Evolutionary conservation across 2,797 vertebrate species (phyloP), one percentile per base, ranked within the genome.

Genomic region (Cottoperca gobio): DNA sequence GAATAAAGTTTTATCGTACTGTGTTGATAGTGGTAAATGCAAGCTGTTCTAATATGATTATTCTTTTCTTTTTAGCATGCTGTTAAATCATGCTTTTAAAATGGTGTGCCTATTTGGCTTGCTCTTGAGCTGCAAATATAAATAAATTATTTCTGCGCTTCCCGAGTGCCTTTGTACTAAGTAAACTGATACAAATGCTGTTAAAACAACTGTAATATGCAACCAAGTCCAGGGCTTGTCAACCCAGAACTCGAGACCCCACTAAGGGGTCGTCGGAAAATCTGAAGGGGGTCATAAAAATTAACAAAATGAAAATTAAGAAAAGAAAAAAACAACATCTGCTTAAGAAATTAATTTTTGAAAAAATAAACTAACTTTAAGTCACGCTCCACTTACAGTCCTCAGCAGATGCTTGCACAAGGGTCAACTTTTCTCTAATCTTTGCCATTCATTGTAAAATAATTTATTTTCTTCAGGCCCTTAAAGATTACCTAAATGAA

Each of bases 1-100:
- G 64, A 76, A 53, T 71, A 55, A 85, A 43, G 59, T 83, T 78
- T 67, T 66, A 74, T 72, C 49, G 35, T 39, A 21, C 28, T 26
- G 31, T 49, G 35, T 61, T 64, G 19, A 71, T 13, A 9, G 43
- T 26, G 58, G 31, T 28, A 31, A 55, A 80, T 67, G 57, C 26
- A 75, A 61, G 24, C 33, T 37, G 24, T 61, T 48, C 19, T 37
- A 6, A 48, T 72, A 60, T 39, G 2, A 19, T 40, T 62, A 48
- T 39, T 61, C 42, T 70, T 12, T 55, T 6, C n/a, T 39, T 57
- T 21, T 68, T 13, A 46, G n/a, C 12, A n/a, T 23, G 23, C 61
- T 35, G 9, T 45, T 54, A 55, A 48, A 70, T 59, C 14, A 24
- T 73, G 37, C 33, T 61, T 39, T 66, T 37, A 13, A 62, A 83